Evolutionary conservation across 2,888 invertebrate species (phyloP), one percentile per base, ranked within the genome.

Genomic region (Cheilosia vulpina): DNA sequence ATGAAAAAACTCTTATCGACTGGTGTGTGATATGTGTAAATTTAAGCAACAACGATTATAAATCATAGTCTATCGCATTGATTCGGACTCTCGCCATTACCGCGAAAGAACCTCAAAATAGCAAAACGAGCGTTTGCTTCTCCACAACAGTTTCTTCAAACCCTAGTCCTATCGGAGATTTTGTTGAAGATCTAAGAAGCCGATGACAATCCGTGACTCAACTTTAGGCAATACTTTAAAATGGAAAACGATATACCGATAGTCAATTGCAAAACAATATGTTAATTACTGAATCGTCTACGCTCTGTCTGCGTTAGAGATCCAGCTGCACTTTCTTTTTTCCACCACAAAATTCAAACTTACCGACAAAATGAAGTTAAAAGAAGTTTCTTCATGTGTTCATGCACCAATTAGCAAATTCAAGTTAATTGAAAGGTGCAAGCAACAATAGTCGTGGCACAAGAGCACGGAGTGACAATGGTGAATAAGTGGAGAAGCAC

Each of bases 381-480:
- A 79, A 57, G 55, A 85, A 85, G 81, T 85, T 81, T 80, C 85
- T 68, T 85, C 85, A 81, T 85, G 68, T 82, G 73, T 81, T 87
- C 87, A 87, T 87, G 87, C 87, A 87, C 87, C 78, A 82, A 87
- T 87, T 87, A 87, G 82, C 87, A 87, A 82, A 82, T 78, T 87
- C 77, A 78, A 82, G 73, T 78, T 82, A 82, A 87, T 87, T 87
- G 82, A 82, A 87, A 85, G 85, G 85, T 85, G 85, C 81, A 85
- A 77, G 80, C 85, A 85, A 85, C 85, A 85, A 81, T 77, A 76
- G 76, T 81, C 81, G 85, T 85, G 85, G 85, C 85, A 85, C 60
- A 41, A 60, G 47, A 60, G 65, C 53, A 47, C 65, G 57, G 45
- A 78, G 27, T 63, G 68, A 69, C 69, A 78, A 69, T 63, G 62